These are phyloP conservation scores for Drosophila fuyamai DNA, from an alignment of 1,140 invertebrate species.

Conservation along the genomic window DNA sequence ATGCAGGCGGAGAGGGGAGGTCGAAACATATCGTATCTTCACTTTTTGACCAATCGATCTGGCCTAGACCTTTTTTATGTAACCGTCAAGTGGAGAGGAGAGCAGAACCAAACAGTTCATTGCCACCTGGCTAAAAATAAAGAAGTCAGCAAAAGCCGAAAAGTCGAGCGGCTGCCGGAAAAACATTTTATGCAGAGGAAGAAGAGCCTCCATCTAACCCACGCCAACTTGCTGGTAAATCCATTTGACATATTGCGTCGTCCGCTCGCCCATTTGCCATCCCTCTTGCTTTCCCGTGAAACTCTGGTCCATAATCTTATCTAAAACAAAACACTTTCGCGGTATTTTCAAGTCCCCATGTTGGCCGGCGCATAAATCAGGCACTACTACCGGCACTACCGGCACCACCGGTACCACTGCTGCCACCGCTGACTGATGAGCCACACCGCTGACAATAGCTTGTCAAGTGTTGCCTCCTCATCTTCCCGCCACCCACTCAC, in stretches of 20 bases:
- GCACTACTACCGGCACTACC: slow-evolving; percentile 25
- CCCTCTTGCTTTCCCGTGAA: slow-evolving; percentile 4
- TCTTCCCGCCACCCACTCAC: slow-evolving; percentile 44
- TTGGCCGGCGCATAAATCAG: slow-evolving; percentile 64
- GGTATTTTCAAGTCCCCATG: slow-evolving; percentile 37
- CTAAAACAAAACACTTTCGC: slow-evolving; percentile 77
- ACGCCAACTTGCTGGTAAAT: slow-evolving; percentile 63
- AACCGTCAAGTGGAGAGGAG: slow-evolving; percentile 26
- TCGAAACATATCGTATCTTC: neutral
- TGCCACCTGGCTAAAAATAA: slow-evolving; percentile 74
- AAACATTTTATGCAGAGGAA: slow-evolving; percentile 58
- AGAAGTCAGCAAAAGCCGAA: neutral
- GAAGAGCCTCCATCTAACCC: slow-evolving; percentile 25
- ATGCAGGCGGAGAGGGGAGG: slow-evolving; percentile 14
- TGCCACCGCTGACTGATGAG: slow-evolving; percentile 37
- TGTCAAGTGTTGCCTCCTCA: slow-evolving; percentile 66
- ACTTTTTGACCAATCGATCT: slow-evolving; percentile 11
- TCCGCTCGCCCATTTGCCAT: slow-evolving; percentile 13
- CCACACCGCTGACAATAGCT: slow-evolving; percentile 66
- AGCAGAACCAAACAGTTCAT: slow-evolving; percentile 57
- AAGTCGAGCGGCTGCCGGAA: slow-evolving; percentile 58
- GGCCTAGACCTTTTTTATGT: slow-evolving; percentile 75
- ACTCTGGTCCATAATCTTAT: slow-evolving; percentile 66
- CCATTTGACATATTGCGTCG: slow-evolving; percentile 75
- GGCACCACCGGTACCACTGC: slow-evolving; percentile 9